A percentile compares a stretch with the other conserved stretches of the same genome.
Evolutionary conservation across 1,140 invertebrate species (phyloP).

Genomic region (Orchesella cincta): DNA sequence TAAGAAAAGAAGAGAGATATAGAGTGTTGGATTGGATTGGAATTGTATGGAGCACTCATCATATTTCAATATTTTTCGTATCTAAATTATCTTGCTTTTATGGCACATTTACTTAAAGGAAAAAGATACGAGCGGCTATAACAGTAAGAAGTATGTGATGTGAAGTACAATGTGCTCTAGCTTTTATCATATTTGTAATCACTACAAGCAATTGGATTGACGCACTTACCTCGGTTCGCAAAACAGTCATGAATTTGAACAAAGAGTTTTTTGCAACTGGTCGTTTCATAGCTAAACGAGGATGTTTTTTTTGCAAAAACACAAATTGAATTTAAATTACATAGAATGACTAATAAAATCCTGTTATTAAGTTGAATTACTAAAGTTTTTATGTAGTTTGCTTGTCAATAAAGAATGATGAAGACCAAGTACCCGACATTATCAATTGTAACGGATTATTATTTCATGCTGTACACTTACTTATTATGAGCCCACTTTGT

Average conservation of each 20-base stretch:
- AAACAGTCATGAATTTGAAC: conserved; percentile 90
- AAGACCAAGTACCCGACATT: background rate
- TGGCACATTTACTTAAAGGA: too few species aligned
- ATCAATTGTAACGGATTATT: background rate
- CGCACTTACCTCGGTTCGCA: conserved; percentile 70
- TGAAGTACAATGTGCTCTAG: too few species aligned
- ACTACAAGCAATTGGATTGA: background rate
- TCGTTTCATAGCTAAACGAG: conserved; percentile 73
- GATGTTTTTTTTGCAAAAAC: background rate
- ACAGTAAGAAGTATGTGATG: too few species aligned
- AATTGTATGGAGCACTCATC: too few species aligned
- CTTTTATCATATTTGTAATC: background rate
- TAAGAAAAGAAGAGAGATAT: too few species aligned
- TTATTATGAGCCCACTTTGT: conserved; percentile 81
- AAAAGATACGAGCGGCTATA: too few species aligned
- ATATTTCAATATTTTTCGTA: too few species aligned
- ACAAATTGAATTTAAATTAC: conserved; percentile 19
- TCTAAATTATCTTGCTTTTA: too few species aligned
- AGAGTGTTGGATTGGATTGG: too few species aligned
- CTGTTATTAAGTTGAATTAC: background rate
- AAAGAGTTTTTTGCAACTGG: conserved; percentile 77
- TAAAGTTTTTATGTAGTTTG: too few species aligned
- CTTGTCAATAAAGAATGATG: too few species aligned
- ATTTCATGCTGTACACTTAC: conserved; percentile 57
- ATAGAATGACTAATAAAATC: conserved; percentile 13